Percentiles rank a stretch among this genome's conserved stretches.
phyloP scores from a whole-genome alignment of 2,888 invertebrate species.

The Sthenelais limicola region DNA sequence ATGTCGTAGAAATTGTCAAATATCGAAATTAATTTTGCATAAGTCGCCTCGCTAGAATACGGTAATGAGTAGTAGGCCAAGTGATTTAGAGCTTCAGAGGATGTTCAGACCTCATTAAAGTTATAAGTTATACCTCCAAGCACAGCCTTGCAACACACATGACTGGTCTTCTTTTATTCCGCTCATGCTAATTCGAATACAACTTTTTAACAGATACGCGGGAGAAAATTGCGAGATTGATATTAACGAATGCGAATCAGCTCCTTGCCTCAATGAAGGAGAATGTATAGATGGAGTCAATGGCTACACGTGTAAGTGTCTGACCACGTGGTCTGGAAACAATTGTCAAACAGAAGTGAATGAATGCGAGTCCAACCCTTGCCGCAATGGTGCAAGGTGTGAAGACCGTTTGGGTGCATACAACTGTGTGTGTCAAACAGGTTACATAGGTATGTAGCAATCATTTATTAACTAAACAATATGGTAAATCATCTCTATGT shows the following conservation, averaged over 20 bases:
- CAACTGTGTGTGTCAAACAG: slow-evolving; percentile 45
- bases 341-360: slow-evolving; percentile 31
- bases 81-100: too few relatives aligned
- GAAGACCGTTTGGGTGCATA: slow-evolving; percentile 78
- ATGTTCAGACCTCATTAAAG: too few relatives aligned
- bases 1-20: too few relatives aligned
- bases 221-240: slow-evolving; percentile 48
- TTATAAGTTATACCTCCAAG: too few relatives aligned
- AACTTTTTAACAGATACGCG: slow-evolving; percentile 44
- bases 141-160: too few relatives aligned
- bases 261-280: slow-evolving; percentile 49
- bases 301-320: slow-evolving; percentile 33
- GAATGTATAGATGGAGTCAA: slow-evolving; percentile 46
- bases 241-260: slow-evolving; percentile 48
- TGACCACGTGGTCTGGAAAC: slow-evolving; percentile 25
- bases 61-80: too few relatives aligned
- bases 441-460: slow-evolving; percentile 20
- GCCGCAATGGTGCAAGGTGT: slow-evolving; percentile 95
- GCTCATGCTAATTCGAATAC: too few relatives aligned
- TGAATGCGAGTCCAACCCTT: slow-evolving; percentile 91
- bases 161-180: too few relatives aligned
- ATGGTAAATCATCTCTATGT: neutral
- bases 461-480: neutral
- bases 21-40: neutral
- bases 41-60: too few relatives aligned